Percentiles rank a stretch among this genome's conserved stretches.
phyloP scores from a whole-genome alignment of 2,113 vertebrate species.

The Sphyrna mokarran region DNA sequence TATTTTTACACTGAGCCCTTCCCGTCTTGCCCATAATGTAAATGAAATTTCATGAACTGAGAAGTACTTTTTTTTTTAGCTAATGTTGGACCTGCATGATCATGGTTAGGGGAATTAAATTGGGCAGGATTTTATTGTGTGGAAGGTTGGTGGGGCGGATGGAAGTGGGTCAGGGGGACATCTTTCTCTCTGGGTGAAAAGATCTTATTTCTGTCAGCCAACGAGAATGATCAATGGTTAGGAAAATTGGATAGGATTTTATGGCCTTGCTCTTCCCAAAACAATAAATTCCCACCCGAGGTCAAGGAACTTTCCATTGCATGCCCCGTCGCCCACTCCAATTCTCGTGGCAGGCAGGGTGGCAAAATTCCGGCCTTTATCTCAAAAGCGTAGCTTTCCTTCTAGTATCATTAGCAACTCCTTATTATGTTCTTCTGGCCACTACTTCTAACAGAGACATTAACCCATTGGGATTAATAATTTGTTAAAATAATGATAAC shows the following conservation, averaged over 20 bases:
- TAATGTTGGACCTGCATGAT: not conserved
- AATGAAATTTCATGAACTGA: not conserved
- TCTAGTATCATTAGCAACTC: not conserved
- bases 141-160: no score
- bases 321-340: no score
- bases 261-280: no score
- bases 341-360: no score
- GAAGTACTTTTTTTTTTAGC: not conserved
- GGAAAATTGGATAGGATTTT: not conserved
- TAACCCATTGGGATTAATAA: not conserved
- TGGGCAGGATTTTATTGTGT: not conserved
- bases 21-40: not conserved
- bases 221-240: not conserved
- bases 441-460: not conserved
- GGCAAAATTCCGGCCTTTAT: no score
- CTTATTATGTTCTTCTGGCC: not conserved
- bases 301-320: no score
- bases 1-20: not conserved
- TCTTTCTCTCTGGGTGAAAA: not conserved
- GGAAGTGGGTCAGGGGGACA: not conserved
- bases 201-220: not conserved
- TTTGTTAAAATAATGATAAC: not conserved
- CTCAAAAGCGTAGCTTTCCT: not conserved
- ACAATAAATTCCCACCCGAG: no score
- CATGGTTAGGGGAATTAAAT: not conserved